These are phyloP conservation scores for Sipha maydis DNA, from an alignment of 2,888 invertebrate genomes.

Conservation along the genomic window DNA sequence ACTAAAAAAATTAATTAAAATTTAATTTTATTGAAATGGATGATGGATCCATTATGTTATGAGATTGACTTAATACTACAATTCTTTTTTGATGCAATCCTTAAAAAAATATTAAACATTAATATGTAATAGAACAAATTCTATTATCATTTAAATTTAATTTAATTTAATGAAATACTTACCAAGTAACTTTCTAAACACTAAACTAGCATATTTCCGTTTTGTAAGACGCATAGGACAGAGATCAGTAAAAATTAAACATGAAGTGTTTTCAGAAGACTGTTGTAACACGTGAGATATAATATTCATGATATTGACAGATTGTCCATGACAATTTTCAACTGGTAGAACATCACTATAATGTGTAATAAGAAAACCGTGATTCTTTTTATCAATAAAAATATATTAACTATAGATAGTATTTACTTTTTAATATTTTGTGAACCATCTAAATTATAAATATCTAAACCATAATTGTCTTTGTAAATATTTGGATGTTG, in stretches of 20 bases:
- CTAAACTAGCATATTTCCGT: conserved; percentile 28
- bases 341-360: neutral
- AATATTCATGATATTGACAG: neutral
- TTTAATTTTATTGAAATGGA: conserved; percentile 33
- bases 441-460: neutral
- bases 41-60: neutral
- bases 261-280: neutral
- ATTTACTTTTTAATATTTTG: conserved; percentile 15
- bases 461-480: neutral
- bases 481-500: neutral
- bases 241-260: conserved; percentile 36
- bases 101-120: conserved; percentile 5
- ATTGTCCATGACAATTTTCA: neutral
- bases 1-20: neutral
- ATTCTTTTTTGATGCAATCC: conserved; percentile 19
- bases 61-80: conserved; percentile 19
- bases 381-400: neutral
- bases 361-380: neutral
- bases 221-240: conserved; percentile 24
- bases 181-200: conserved; percentile 13
- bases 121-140: neutral
- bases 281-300: neutral
- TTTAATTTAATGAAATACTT: conserved; percentile 9
- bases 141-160: neutral
- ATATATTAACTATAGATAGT: neutral